These are phyloP conservation scores for Pantherophis guttatus DNA, from an alignment of 2,113 vertebrate genomes.

Conservation along the genomic window DNA sequence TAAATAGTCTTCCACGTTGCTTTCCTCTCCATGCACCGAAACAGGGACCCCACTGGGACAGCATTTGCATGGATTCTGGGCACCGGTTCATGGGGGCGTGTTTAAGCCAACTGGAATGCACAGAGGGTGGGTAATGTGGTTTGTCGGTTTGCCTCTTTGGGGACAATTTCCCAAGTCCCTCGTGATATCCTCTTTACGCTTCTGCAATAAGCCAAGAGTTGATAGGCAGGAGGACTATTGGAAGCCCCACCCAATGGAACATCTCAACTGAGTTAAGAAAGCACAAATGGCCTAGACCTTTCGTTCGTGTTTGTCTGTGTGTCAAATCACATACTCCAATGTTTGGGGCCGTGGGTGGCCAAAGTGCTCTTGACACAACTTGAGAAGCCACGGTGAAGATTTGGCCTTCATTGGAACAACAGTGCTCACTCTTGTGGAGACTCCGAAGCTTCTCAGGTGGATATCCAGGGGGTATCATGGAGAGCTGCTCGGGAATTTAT, in stretches of 20 bases:
- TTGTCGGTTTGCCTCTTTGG: conserved; percentile 45
- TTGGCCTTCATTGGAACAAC: neutral
- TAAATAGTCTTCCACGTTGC: conserved; percentile 62
- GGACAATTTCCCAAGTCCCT: conserved; percentile 24
- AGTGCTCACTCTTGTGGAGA: neutral
- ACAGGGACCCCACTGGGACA: conserved; percentile 58
- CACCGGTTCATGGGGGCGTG: conserved; percentile 56
- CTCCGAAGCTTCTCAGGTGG: neutral
- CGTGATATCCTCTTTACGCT: neutral
- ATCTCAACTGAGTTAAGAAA: conserved; percentile 3
- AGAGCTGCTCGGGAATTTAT: neutral
- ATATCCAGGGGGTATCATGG: neutral
- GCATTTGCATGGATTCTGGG: conserved; percentile 38
- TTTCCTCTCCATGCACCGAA: conserved; percentile 31
- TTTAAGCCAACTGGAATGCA: conserved; percentile 50
- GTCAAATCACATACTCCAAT: accelerated
- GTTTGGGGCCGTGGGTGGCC: accelerated
- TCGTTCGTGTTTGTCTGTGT: accelerated
- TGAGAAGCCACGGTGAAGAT: neutral
- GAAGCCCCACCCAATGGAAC: neutral
- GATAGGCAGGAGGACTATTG: conserved; percentile 22
- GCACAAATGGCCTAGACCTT: neutral
- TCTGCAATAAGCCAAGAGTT: conserved; percentile 33
- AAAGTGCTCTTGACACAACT: neutral
- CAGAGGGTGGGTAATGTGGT: conserved; percentile 23